These are phyloP conservation scores for Troides oblongomaculatus DNA, from an alignment of 2,888 invertebrate genomes.

Conservation along the genomic window DNA sequence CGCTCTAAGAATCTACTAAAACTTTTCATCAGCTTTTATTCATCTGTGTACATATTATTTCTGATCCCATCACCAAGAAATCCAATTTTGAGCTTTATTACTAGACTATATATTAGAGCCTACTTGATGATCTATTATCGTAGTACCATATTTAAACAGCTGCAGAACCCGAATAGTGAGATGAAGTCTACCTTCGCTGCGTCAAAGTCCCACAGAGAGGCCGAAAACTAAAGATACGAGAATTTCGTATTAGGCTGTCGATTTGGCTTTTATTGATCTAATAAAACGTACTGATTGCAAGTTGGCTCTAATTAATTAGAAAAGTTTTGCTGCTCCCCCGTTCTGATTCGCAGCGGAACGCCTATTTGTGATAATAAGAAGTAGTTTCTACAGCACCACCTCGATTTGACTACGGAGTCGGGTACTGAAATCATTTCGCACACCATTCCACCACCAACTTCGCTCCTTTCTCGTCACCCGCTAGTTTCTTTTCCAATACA, in stretches of 20 bases:
- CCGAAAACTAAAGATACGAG: constrained; percentile 28
- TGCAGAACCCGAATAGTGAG: constrained; percentile 16
- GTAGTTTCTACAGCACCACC: constrained; percentile 8
- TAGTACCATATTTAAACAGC: no score
- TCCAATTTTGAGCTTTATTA: no score
- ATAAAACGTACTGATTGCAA: constrained; percentile 31
- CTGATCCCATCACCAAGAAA: no score
- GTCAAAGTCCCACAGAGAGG: constrained; percentile 16
- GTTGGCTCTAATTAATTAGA: constrained; percentile 28
- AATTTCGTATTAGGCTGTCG: constrained; percentile 31
- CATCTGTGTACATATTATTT: no score
- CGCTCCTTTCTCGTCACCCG: background rate
- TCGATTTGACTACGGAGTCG: background rate
- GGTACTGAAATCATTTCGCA: background rate
- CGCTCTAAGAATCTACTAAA: no score
- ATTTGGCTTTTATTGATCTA: constrained; percentile 30
- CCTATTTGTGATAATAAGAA: constrained; percentile 22
- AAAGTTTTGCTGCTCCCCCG: constrained; percentile 18
- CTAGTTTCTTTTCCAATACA: background rate
- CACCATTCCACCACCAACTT: background rate
- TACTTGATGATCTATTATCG: no score
- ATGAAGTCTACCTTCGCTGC: background rate
- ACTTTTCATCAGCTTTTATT: no score
- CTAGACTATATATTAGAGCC: no score
- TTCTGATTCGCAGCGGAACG: constrained; percentile 7